These are phyloP conservation scores for Laterallus jamaicensis DNA, from an alignment of 2,113 vertebrate genomes.

Conservation along the genomic window DNA sequence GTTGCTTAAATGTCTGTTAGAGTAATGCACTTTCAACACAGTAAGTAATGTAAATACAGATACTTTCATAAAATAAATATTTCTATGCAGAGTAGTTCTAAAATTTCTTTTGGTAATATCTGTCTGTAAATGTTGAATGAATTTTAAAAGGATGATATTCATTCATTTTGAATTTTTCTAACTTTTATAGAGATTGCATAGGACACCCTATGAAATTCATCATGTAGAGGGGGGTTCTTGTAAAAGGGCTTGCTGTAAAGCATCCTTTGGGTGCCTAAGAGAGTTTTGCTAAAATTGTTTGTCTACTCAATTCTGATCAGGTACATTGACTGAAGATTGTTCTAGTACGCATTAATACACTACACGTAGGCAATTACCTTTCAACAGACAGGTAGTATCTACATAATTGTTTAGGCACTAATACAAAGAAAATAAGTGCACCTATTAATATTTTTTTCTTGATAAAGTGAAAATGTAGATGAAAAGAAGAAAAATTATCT, in stretches of 20 bases:
- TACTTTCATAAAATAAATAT: not conserved
- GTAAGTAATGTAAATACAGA: not conserved
- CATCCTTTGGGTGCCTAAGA: not conserved
- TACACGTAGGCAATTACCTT: not conserved
- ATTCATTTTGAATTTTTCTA: not conserved
- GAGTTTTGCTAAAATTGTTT: not conserved
- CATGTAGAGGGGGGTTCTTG: not conserved
- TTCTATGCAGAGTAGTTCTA: not conserved
- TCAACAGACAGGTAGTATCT: not conserved
- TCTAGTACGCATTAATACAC: not conserved
- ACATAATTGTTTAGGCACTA: not conserved
- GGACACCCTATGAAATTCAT: not conserved
- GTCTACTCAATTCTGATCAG: not conserved
- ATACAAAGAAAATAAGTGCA: not conserved
- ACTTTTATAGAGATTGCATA: not conserved
- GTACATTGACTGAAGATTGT: not conserved
- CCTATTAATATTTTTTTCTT: not conserved
- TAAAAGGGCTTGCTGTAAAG: not conserved
- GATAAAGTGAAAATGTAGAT: not conserved
- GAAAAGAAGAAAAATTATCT: not conserved
- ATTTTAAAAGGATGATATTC: not conserved
- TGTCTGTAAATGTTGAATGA: not conserved
- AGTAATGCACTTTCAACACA: not conserved
- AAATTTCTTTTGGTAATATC: not conserved
- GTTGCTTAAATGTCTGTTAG: not conserved